Base-by-base conservation (phyloP, 64 coral and sea anemone genomes). In the Montipora sp. region DNA sequence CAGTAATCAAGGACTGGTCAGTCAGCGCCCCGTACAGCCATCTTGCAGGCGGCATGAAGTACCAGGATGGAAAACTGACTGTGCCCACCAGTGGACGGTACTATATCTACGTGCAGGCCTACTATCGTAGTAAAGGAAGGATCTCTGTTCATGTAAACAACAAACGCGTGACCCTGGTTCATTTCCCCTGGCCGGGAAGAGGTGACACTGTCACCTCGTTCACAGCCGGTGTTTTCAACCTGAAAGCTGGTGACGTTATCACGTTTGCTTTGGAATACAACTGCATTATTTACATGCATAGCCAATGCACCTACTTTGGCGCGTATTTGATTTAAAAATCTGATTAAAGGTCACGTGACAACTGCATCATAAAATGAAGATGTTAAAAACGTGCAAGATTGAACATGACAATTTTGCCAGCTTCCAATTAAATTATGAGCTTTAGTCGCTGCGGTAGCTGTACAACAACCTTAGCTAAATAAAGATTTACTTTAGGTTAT, bases 21-120 rank as follows among this genome's bases (percentile, higher is more conserved):
- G 18, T 18, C 18, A 53, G 18, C 2, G 50, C 49, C 8, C 7
- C 8, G 19, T 8, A 80, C 7, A 80, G 77, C 7, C 77, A 55
- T 58, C 48, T 80, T 21, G 18, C 49, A 22, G 77, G 77, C 19
- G 77, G 50, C 18, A 80, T 80, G 77, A 80, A 55, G 8, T 80
- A 57, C 77, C 4, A 53, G 5, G 0, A 80, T 55, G 50, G 77
- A 55, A 23, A 20, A 10, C 77, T 80, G 77, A 80, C 16, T 14
- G 77, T 80, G 46, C 77, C 77, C 8, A 7, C 10, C 8, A 16
- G 16, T 80, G 77, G 50, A 20, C 8, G 2, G 16, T 80, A 80
- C 16, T 80, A 80, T 2, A 21, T 80, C 15, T 80, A 57, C 77
- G 77, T n/a, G 23, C 48, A 80, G 3, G 1, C 57, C 9, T 18